Conservation (phyloP, 2,113 vertebrate species). For the Sprattus sprattus region DNA sequence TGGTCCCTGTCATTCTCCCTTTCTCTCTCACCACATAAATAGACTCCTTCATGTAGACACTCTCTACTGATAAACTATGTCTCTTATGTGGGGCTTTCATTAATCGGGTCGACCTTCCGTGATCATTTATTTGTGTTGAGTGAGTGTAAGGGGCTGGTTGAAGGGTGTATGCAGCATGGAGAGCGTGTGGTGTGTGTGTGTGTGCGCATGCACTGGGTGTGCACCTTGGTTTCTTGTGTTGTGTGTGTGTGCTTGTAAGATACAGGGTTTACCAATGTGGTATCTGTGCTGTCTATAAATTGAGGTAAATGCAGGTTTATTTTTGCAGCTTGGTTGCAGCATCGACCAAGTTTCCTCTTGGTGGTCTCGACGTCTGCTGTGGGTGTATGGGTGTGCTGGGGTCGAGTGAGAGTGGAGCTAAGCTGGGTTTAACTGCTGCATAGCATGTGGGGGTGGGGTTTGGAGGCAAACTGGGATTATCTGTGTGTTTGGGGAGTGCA, state of each 20-base stretch:
- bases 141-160: not conserved
- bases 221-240: not conserved
- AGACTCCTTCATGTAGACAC: no score
- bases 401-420: not conserved
- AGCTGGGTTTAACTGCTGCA: not conserved
- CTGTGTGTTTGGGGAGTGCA: not conserved
- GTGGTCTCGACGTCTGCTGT: not conserved
- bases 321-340: not conserved
- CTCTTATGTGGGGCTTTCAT: no score
- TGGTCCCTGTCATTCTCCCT: no score
- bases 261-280: not conserved
- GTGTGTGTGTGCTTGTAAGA: not conserved
- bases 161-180: not conserved
- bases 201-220: not conserved
- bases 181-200: not conserved
- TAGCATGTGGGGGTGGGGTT: not conserved
- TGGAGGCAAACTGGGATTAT: not conserved
- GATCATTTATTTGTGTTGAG: not conserved
- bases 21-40: no score
- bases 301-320: not conserved
- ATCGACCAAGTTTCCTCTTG: not conserved
- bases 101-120: no score
- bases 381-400: not conserved
- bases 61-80: no score
- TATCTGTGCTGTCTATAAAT: not conserved